Evolutionary conservation across 2,888 invertebrate genomes (phyloP).

Genomic region (Silvanus unidentatus): DNA sequence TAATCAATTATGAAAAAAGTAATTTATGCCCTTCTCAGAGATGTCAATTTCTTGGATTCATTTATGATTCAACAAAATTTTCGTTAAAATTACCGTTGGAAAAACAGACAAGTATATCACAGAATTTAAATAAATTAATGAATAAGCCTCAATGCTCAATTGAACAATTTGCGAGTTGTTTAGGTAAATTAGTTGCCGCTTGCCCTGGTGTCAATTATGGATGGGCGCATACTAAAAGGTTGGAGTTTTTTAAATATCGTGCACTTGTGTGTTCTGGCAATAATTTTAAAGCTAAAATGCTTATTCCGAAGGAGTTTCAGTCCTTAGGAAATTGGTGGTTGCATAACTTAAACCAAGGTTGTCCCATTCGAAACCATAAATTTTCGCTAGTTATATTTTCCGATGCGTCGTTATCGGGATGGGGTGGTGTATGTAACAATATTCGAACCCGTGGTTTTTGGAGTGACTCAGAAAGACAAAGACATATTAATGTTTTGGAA

Average conservation of each 20-base stretch:
- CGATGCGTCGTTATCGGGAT: constrained; percentile 13
- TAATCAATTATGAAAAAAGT: constrained; percentile 12
- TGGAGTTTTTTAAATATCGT: too few relatives aligned
- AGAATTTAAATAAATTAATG: background rate
- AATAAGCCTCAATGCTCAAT: background rate
- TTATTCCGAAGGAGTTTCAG: too few relatives aligned
- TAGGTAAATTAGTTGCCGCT: constrained; percentile 3
- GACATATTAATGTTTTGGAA: constrained; percentile 15
- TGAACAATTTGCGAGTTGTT: too few relatives aligned
- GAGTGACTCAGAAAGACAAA: constrained; percentile 4
- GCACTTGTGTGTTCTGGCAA: too few relatives aligned
- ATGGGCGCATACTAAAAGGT: too few relatives aligned
- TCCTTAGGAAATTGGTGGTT: constrained; percentile 6
- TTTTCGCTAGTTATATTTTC: constrained; percentile 10
- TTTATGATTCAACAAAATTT: constrained; percentile 8
- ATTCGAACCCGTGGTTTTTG: constrained; percentile 11
- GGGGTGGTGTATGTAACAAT: constrained; percentile 8
- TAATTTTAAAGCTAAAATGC: too few relatives aligned
- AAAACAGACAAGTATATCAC: too few relatives aligned
- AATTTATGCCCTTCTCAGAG: constrained; percentile 7
- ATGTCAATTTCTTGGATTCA: constrained; percentile 10
- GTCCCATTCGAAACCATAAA: too few relatives aligned
- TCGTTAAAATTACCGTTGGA: too few relatives aligned
- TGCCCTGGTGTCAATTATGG: constrained; percentile 9
- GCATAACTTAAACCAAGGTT: constrained; percentile 2